Percentiles rank a stretch among this genome's conserved stretches.
phyloP scores from a whole-genome alignment of 2,113 vertebrate species.

The crab-eating macaque (Macaca fascicularis) region T2T-MFA8v1.1 NC_088390.1:76284501-76285000 shows the following conservation, averaged over 20 bases:
- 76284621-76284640: not conserved
- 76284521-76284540: not conserved
- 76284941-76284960: slow-evolving; percentile 47
- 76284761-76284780: slow-evolving; percentile 67
- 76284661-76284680: not conserved
- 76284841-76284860: slow-evolving; percentile 67
- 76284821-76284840: slow-evolving; percentile 67
- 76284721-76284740: not conserved
- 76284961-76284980: slow-evolving; percentile 52
- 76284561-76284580: not conserved
- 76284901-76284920: slow-evolving; percentile 63
- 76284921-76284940: slow-evolving; percentile 51
- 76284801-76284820: slow-evolving; percentile 22
- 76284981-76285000: not conserved
- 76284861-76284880: slow-evolving; percentile 73
- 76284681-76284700: not conserved
- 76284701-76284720: not conserved
- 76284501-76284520: not conserved
- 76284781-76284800: slow-evolving; percentile 66
- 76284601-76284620: not conserved
- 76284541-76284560: not conserved
- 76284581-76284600: slow-evolving; percentile 7
- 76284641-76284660: not conserved
- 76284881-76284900: slow-evolving; percentile 73
- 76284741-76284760: slow-evolving; percentile 25